Evolutionary conservation across 2,797 vertebrate species (phyloP).

Genomic region (Okamejei kenojei): DNA sequence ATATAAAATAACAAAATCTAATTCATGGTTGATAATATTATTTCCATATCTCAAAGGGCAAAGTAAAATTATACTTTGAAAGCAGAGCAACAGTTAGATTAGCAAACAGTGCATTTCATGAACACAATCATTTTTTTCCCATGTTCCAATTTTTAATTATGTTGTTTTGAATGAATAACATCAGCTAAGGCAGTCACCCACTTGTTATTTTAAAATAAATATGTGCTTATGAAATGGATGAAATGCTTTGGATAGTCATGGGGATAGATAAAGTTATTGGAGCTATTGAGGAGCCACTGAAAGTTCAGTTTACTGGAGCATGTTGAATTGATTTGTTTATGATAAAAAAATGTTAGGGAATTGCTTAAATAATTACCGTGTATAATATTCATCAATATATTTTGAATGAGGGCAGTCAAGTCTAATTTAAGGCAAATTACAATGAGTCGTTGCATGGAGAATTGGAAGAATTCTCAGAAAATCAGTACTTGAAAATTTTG

Average conservation of each 20-base stretch:
- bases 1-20: background rate
- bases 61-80: constrained; percentile 1
- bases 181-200: background rate
- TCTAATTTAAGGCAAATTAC: background rate
- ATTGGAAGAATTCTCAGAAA: background rate
- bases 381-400: background rate
- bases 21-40: constrained; percentile 2
- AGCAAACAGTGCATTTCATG: background rate
- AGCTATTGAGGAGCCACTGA: background rate
- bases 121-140: background rate
- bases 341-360: background rate
- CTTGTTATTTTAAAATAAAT: background rate
- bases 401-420: background rate
- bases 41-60: background rate
- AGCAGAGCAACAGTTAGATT: background rate
- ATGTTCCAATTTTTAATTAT: background rate
- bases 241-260: background rate
- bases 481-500: background rate
- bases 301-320: background rate
- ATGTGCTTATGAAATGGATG: background rate
- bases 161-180: background rate
- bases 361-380: background rate
- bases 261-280: background rate
- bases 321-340: background rate
- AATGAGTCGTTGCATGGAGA: background rate